Conservation (phyloP, 2,797 vertebrate genomes). For the Nannoperca australis region DNA sequence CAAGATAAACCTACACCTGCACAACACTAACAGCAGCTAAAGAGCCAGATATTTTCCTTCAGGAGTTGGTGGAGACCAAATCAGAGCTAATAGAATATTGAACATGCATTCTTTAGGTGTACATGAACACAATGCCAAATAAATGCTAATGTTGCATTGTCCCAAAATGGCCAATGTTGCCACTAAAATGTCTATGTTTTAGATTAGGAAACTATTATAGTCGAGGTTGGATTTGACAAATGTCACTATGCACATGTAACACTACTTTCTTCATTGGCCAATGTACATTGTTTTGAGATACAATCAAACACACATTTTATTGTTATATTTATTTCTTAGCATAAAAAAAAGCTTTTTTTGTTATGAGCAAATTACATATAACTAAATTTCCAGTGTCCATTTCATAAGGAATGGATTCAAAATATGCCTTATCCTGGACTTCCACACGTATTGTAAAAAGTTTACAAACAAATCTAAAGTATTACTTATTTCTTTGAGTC, state of each 20-base stretch:
- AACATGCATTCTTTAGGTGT: neutral
- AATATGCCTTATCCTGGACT: neutral
- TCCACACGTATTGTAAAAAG: neutral
- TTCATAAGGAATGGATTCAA: neutral
- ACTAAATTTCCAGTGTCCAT: neutral
- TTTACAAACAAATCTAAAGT: slow-evolving; percentile 24
- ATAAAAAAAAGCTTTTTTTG: neutral
- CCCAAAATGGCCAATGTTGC: neutral
- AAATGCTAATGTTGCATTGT: neutral
- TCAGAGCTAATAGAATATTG: neutral
- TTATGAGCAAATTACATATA: neutral
- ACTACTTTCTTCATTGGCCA: neutral
- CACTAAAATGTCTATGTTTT: neutral
- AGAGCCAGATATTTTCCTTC: neutral
- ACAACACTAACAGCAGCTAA: neutral
- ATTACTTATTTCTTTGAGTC: slow-evolving; percentile 27
- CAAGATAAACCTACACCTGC: neutral
- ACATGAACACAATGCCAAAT: neutral
- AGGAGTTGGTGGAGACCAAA: neutral
- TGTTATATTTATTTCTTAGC: neutral
- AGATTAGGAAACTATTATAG: neutral
- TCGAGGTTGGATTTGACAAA: neutral
- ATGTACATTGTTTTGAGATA: neutral
- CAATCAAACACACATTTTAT: neutral
- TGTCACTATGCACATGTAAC: neutral